Conservation (phyloP, 1,140 invertebrate species). For the Yoshiicerus persimilis region DNA sequence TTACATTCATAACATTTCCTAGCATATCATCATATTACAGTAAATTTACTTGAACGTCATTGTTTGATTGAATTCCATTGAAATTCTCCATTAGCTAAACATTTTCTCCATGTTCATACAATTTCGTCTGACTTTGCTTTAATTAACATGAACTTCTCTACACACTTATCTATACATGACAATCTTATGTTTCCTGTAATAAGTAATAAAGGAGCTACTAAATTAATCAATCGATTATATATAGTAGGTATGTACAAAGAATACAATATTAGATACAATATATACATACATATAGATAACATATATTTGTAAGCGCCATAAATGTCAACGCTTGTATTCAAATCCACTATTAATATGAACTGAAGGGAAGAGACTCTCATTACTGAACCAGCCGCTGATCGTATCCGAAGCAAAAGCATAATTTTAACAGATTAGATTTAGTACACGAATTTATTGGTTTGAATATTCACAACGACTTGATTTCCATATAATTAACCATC, state of each 20-base stretch:
- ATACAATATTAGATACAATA: neutral
- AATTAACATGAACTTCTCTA: neutral
- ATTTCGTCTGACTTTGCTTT: neutral
- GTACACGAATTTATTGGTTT: neutral
- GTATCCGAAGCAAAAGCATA: neutral
- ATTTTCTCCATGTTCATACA: neutral
- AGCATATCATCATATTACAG: neutral
- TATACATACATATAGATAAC: neutral
- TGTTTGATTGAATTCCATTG: neutral
- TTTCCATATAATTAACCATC: neutral
- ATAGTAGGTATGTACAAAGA: neutral
- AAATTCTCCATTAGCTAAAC: neutral
- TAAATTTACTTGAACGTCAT: neutral
- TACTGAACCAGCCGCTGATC: neutral
- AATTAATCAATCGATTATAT: neutral
- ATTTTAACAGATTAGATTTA: neutral
- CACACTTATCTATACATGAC: neutral
- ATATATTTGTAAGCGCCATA: neutral
- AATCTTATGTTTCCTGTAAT: neutral
- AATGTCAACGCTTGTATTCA: neutral
- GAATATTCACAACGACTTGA: neutral
- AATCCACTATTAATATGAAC: neutral
- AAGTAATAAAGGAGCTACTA: neutral
- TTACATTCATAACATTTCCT: neutral
- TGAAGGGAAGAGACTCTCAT: neutral